Evolutionary conservation across 2,113 vertebrate species (phyloP), one percentile per base, ranked within the genome.

Genomic region (Gymnarchus niloticus): DNA sequence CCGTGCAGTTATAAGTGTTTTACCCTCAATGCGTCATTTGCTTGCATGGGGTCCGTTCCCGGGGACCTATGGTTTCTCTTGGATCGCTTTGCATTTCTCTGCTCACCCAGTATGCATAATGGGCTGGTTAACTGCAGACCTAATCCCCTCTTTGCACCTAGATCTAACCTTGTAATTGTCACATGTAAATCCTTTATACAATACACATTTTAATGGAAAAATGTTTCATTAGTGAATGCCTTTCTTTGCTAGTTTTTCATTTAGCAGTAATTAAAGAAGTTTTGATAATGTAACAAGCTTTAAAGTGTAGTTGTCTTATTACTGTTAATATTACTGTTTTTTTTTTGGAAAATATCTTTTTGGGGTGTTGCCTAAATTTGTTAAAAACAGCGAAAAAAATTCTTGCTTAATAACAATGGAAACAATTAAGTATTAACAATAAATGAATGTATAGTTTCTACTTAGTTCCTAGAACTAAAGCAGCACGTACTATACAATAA

Each of bases 1-100:
- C 80, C 49, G 51, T 82, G 51, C 80, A 82, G 80, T 82, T 78
- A 82, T 33, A 54, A 82, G 49, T 54, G 48, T 82, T 77, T 77
- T 82, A 52, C 80, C 51, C 51, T 82, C 51, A 54, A 82, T 54
- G 80, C 51, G 37, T 54, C 51, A 82, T 82, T 82, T 82, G n/a
- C 49, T 82, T 82, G 49, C 51, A 82, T 82, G 80, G 80, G 80
- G 49, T 33, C 9, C 48, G 1, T 44, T 81, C 49, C 9, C 44
- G 25, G 77, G 48, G 48, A 81, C 77, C 41, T 81, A 23, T 81
- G 48, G 46, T 81, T 81, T 81, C 49, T 54, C 80, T 33, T 82
- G 51, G 48, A 54, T 33, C 28, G 25, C 49, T 10, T 19, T 33
- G 80, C 25, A 33, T 82, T 54, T 56, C 25, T 25, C 25, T 54